These are phyloP conservation scores for Diphyllodes magnificus DNA, from an alignment of 2,113 vertebrate genomes.

Conservation along the genomic window DNA sequence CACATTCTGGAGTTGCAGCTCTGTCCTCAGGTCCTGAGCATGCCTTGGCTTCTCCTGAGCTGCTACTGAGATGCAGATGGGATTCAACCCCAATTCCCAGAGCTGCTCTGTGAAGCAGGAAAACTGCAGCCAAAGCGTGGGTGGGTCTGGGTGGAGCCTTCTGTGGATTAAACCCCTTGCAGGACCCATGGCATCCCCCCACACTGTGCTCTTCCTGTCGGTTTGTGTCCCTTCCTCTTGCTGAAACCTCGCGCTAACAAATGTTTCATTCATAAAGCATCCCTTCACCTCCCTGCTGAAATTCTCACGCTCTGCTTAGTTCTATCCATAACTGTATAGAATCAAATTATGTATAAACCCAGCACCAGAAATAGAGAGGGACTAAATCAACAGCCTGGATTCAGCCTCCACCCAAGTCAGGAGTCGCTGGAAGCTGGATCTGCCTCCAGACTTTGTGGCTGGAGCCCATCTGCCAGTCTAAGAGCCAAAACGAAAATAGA, in stretches of 20 bases:
- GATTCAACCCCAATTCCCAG: background rate
- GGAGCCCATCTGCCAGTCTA: background rate
- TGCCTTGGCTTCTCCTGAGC: background rate
- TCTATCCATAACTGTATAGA: background rate
- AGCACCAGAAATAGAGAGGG: slow-evolving; percentile 2
- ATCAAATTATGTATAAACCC: background rate
- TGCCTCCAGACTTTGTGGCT: background rate
- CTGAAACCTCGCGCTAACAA: background rate
- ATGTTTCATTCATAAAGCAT: background rate
- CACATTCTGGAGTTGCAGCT: background rate
- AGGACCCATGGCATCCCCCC: background rate
- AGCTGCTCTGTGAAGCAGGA: background rate
- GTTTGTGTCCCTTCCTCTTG: background rate
- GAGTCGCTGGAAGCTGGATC: background rate
- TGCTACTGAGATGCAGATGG: background rate
- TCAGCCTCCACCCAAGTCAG: background rate
- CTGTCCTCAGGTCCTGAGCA: accelerated
- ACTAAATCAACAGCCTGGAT: background rate
- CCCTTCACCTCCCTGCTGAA: background rate
- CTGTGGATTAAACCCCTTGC: background rate
- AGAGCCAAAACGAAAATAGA: slow-evolving; percentile 28
- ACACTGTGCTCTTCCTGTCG: background rate
- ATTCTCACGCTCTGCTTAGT: background rate
- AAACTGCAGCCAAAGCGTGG: background rate
- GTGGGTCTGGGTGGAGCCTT: background rate